Base-by-base conservation (phyloP, 2,113 vertebrate genomes). In the Rousettus leschenaultii region DNA sequence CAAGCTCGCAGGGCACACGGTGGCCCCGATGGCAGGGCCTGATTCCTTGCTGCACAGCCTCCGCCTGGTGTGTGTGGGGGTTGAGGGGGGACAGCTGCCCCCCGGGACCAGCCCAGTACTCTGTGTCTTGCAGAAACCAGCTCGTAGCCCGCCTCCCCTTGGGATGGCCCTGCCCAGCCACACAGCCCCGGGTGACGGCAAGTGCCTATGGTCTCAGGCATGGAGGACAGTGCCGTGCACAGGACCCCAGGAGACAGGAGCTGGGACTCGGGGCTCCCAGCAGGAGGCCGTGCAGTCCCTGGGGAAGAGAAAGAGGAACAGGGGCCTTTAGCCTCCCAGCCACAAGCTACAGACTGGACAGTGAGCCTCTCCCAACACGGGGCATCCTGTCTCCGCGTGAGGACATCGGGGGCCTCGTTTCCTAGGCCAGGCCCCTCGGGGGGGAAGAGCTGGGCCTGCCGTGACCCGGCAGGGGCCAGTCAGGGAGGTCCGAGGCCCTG, bases 91-190 rank as follows among this genome's bases (percentile, higher is more conserved):
- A 18, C 18, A 9, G 7, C 71, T 43, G 22, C 33, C 26, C 43
- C 80, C 53, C 8, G 1, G 3, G 18, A 65, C 63, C 48, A 13
- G 4, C 38, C 18, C 21, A 55, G 57, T 57, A 19, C 7, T 7
- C 53, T 26, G 21, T 98, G 48, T 7, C 78, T 98, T 98, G 68
- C 98, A 99, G 98, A 98, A 89, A 84, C 97, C 18, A 87, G 80
- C 30, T 91, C 96, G 84, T 98, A 98, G 95, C 0, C 0, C 0
- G 11, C 55, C 48, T 33, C 78, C 38, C 70, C 83, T 77, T 59
- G 94, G 55, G 61, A 63, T 84, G 79, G 45, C 93, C 96, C 92
- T 78, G 55, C 79, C 10, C 24, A 3, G 16, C 77, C 38, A 24
- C 24, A 2, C 12, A 6, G 43, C 85, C 28, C n/a, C 24, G 6